These are phyloP conservation scores for Anagyrus pseudococci DNA, from an alignment of 2,888 invertebrate species.

Conservation along the genomic window DNA sequence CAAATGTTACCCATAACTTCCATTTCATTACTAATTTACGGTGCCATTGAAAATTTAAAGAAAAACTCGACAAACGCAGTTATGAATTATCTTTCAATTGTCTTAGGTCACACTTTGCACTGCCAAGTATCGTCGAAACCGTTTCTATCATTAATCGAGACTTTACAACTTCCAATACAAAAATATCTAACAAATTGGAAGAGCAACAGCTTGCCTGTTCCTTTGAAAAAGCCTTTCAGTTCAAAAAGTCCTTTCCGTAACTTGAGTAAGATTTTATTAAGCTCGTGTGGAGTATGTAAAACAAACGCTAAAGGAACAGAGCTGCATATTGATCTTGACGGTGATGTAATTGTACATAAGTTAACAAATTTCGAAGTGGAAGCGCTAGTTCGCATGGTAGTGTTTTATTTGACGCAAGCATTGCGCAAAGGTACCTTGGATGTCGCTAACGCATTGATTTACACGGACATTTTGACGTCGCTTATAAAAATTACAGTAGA, in stretches of 20 bases:
- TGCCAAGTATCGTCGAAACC: conserved; percentile 66
- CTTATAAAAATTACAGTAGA: conserved; percentile 48
- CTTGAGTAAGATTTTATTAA: conserved; percentile 63
- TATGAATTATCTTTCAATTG: conserved; percentile 48
- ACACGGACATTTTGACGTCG: conserved; percentile 42
- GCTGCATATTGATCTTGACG: conserved; percentile 17
- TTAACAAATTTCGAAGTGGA: conserved; percentile 43
- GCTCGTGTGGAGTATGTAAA: conserved; percentile 54
- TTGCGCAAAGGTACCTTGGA: conserved; percentile 42
- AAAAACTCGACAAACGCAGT: conserved; percentile 46
- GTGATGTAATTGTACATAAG: conserved; percentile 17
- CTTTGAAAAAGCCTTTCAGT: conserved; percentile 56
- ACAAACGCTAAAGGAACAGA: conserved; percentile 58
- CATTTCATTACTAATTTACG: conserved; percentile 50
- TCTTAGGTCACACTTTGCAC: conserved; percentile 68
- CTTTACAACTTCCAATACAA: conserved; percentile 58
- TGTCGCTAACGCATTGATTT: conserved; percentile 40
- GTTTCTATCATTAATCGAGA: conserved; percentile 64
- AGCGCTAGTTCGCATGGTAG: conserved; percentile 44
- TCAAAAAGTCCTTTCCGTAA: conserved; percentile 57
- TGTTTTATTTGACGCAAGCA: conserved; percentile 55
- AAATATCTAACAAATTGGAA: conserved; percentile 63
- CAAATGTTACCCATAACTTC: conserved; percentile 44
- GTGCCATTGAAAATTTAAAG: conserved; percentile 61
- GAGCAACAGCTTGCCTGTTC: conserved; percentile 49